phyloP scores from a whole-genome alignment of 2,113 vertebrate genomes.

The Glaucomys volans region DNA sequence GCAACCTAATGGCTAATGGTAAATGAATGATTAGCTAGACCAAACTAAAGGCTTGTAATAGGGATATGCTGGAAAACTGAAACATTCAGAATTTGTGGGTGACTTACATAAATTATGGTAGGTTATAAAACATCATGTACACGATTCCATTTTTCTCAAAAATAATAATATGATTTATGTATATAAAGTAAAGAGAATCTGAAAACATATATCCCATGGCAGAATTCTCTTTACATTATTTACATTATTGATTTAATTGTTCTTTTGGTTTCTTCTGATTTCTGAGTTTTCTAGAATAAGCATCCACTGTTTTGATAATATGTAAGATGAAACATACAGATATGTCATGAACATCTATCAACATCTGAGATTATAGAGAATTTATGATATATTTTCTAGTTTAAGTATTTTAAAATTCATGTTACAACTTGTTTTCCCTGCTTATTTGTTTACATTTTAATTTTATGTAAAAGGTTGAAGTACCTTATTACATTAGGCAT shows the following conservation, averaged over 20 bases:
- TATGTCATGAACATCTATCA: neutral
- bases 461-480: neutral
- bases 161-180: neutral
- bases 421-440: neutral
- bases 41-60: neutral
- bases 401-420: neutral
- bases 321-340: neutral
- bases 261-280: neutral
- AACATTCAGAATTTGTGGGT: neutral
- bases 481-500: neutral
- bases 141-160: neutral
- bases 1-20: neutral
- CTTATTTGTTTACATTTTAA: neutral
- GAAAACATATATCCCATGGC: neutral
- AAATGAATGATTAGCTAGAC: neutral
- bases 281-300: neutral
- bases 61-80: neutral
- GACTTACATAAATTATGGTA: neutral
- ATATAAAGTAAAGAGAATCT: neutral
- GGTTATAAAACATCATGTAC: neutral
- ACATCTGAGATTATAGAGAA: neutral
- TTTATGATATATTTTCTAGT: neutral
- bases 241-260: neutral
- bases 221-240: neutral
- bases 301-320: neutral